Evolutionary conservation across 2,888 invertebrate genomes (phyloP).

Genomic region (Lasius fuliginosus): DNA sequence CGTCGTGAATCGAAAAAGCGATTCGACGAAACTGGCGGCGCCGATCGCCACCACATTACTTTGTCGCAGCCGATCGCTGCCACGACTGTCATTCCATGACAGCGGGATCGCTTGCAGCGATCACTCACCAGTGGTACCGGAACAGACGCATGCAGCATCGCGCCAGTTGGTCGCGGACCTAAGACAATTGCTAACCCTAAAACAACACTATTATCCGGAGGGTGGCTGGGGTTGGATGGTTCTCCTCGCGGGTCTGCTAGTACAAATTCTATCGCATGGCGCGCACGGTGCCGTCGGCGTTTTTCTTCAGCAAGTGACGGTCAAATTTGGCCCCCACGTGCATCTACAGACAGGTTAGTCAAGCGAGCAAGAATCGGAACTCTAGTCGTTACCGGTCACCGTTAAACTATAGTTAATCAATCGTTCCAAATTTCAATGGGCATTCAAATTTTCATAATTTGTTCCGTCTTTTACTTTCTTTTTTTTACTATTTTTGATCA

Average conservation of each 20-base stretch:
- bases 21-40: slow-evolving; percentile 3
- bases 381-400: neutral
- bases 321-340: slow-evolving; percentile 88
- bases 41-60: slow-evolving; percentile 80
- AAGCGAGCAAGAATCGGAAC: neutral
- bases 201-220: slow-evolving; percentile 95
- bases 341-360: slow-evolving; percentile 90
- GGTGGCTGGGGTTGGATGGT: slow-evolving; percentile 96
- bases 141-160: slow-evolving; percentile 85
- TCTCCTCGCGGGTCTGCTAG: slow-evolving; percentile 90
- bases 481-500: neutral
- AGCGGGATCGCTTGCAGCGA: slow-evolving; percentile 86
- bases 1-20: neutral
- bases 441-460: neutral
- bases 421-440: neutral
- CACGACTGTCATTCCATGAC: slow-evolving; percentile 89
- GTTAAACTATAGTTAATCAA: neutral
- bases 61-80: slow-evolving; percentile 90
- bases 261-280: slow-evolving; percentile 92
- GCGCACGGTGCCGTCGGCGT: slow-evolving; percentile 90
- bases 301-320: slow-evolving; percentile 88
- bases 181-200: slow-evolving; percentile 89
- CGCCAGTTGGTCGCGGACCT: slow-evolving; percentile 87
- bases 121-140: slow-evolving; percentile 63
- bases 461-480: neutral